Percentiles rank a stretch among this genome's conserved stretches.
Evolutionary conservation across 1,140 invertebrate genomes (phyloP).

Genomic region (Nebria ingens): DNA sequence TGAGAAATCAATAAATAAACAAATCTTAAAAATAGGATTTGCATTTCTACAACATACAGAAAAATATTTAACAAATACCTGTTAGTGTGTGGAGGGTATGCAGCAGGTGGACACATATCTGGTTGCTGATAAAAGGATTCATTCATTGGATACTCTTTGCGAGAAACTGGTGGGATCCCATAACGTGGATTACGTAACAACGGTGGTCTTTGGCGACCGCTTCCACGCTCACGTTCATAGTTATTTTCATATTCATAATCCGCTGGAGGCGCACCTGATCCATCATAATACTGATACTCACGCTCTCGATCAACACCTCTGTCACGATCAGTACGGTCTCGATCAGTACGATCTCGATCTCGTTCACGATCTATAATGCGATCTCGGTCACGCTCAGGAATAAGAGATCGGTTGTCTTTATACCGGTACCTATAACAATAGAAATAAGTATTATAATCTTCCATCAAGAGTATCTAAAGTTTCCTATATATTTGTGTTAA

Average conservation of each 20-base stretch:
- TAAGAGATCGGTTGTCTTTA: constrained; percentile 14
- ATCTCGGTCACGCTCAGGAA: constrained; percentile 12
- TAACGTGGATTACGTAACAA: not conserved
- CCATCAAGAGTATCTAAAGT: no score
- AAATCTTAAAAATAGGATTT: not conserved
- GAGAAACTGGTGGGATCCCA: not conserved
- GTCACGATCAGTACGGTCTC: not conserved
- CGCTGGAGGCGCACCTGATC: not conserved
- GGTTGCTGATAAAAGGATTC: constrained; percentile 15
- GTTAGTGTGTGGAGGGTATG: constrained; percentile 9
- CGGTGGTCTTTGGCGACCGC: not conserved
- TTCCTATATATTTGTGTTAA: no score
- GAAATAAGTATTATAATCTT: no score
- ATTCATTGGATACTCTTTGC: not conserved
- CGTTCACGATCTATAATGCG: constrained; percentile 21
- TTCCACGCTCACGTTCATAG: constrained; percentile 11
- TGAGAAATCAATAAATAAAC: not conserved
- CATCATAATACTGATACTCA: constrained; percentile 6
- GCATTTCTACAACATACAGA: not conserved
- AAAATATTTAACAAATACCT: constrained; percentile 6
- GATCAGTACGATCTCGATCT: constrained; percentile 12
- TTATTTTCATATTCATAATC: constrained; percentile 16
- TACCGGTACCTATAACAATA: constrained; percentile 20
- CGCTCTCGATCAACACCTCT: constrained; percentile 10
- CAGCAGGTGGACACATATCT: constrained; percentile 16